These are phyloP conservation scores for Leptodactylus fuscus DNA, from an alignment of 2,113 vertebrate species.

Conservation along the genomic window DNA sequence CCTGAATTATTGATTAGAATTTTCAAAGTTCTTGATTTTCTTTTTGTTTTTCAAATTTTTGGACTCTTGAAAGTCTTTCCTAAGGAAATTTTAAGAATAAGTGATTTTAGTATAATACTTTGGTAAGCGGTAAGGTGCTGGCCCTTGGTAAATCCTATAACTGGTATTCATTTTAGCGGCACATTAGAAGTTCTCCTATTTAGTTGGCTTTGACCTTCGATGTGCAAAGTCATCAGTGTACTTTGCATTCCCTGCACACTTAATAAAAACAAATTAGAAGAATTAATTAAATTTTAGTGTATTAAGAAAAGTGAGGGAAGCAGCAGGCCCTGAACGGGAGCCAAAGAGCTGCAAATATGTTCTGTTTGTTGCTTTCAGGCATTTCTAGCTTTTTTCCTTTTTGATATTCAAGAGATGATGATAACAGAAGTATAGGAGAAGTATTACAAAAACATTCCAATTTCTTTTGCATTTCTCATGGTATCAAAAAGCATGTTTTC, in stretches of 20 bases:
- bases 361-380: background rate
- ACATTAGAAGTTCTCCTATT: constrained; percentile 4
- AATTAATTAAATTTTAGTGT: constrained; percentile 39
- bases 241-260: constrained; percentile 41
- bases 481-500: too few relatives aligned
- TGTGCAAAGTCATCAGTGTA: constrained; percentile 28
- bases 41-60: too few relatives aligned
- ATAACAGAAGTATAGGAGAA: background rate
- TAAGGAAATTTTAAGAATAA: too few relatives aligned
- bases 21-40: too few relatives aligned
- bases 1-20: too few relatives aligned
- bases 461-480: too few relatives aligned
- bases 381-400: background rate
- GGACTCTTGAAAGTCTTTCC: too few relatives aligned
- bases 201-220: constrained; percentile 33
- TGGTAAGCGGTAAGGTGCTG: too few relatives aligned
- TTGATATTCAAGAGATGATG: background rate
- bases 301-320: constrained; percentile 28
- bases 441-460: too few relatives aligned
- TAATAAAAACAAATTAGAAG: constrained; percentile 48
- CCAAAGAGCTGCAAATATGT: background rate
- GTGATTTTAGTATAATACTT: too few relatives aligned
- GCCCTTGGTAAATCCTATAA: background rate
- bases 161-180: background rate
- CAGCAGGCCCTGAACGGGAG: background rate